Conservation (phyloP, 2,888 invertebrate genomes). For the Hemithea aestivaria region DNA sequence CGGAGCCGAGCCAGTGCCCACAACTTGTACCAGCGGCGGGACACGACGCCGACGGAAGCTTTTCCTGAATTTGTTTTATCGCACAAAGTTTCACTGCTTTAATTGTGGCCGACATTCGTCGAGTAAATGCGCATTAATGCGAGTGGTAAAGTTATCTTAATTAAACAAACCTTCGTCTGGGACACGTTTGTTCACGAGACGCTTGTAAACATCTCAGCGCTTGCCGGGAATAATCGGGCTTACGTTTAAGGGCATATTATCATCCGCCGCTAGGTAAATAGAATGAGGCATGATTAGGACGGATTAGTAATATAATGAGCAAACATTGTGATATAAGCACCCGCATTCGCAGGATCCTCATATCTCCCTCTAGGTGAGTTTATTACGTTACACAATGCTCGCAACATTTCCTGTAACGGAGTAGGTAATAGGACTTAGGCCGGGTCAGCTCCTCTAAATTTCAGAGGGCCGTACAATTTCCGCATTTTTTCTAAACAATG, state of each 20-base stretch:
- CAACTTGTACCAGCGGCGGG: conserved; percentile 19
- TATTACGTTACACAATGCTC: conserved; percentile 1
- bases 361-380: not conserved
- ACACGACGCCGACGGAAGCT: conserved; percentile 24
- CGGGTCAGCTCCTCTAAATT: conserved; percentile 32
- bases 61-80: conserved; percentile 34
- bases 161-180: conserved; percentile 45
- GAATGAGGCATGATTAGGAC: not conserved
- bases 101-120: conserved; percentile 42
- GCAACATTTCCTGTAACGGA: conserved; percentile 8
- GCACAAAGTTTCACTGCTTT: conserved; percentile 33
- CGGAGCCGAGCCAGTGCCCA: conserved; percentile 13
- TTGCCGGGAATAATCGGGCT: conserved; percentile 19
- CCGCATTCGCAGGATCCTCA: no score
- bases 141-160: conserved; percentile 55
- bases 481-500: conserved; percentile 55
- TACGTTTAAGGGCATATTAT: conserved; percentile 7
- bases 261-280: conserved; percentile 7
- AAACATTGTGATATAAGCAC: conserved; percentile 3
- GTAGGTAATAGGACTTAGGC: conserved; percentile 16
- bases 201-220: conserved; percentile 33
- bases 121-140: conserved; percentile 43
- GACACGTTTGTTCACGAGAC: conserved; percentile 27
- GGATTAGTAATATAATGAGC: conserved; percentile 7
- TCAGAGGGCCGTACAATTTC: conserved; percentile 36